Percentiles rank a stretch among this genome's conserved stretches.
Conservation (phyloP, 2,797 vertebrate genomes). For the Luscinia megarhynchos region DNA sequence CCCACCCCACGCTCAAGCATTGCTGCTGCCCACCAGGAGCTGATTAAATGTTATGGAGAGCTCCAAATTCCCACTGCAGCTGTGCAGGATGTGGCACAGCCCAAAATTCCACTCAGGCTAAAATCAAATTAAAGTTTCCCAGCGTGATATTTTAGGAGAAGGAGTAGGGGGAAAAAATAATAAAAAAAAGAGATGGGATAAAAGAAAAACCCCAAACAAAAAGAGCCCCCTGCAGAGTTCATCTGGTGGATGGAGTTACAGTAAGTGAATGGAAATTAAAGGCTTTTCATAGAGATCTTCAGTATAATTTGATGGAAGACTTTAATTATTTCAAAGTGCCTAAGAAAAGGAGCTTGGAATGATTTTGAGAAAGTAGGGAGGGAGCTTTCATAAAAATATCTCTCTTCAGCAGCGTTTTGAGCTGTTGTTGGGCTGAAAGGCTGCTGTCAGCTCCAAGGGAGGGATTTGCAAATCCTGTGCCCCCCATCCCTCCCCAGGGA, state of each 20-base stretch:
- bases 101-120: slow-evolving; percentile 17
- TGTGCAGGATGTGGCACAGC: not conserved
- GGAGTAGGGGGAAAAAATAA: not conserved
- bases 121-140: slow-evolving; percentile 68
- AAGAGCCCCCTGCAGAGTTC: slow-evolving; percentile 50
- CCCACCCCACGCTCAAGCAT: not conserved
- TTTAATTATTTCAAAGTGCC: slow-evolving; percentile 77
- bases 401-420: slow-evolving; percentile 27
- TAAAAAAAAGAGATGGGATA: not conserved
- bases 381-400: slow-evolving; percentile 60
- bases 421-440: slow-evolving; percentile 44
- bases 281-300: slow-evolving; percentile 74
- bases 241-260: slow-evolving; percentile 69
- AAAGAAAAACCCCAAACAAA: slow-evolving; percentile 27
- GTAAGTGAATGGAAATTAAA: slow-evolving; percentile 75
- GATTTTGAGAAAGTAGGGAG: slow-evolving; percentile 14
- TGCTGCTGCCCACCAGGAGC: not conserved
- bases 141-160: slow-evolving; percentile 41
- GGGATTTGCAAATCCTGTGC: not conserved
- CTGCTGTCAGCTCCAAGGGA: slow-evolving; percentile 51
- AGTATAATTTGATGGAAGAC: slow-evolving; percentile 78
- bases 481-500: slow-evolving; percentile 28
- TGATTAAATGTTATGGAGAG: slow-evolving; percentile 28
- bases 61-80: slow-evolving; percentile 10
- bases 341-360: slow-evolving; percentile 64